phyloP scores from a whole-genome alignment of 2,888 invertebrate species.

The Trisateles emortualis region DNA sequence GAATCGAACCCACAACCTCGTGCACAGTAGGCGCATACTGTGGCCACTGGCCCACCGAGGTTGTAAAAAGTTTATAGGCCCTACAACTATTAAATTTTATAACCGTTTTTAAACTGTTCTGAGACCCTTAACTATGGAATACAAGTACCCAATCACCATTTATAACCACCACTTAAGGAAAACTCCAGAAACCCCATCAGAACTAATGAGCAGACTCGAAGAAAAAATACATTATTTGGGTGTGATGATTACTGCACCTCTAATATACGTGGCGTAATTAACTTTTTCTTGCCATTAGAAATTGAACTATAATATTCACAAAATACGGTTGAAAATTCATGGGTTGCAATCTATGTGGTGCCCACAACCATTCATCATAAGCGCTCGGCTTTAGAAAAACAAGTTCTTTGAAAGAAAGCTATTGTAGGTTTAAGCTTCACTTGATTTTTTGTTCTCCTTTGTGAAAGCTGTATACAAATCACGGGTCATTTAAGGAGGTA shows the following conservation, averaged over 20 bases:
- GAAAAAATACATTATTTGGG: constrained; percentile 1
- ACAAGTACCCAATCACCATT: background rate
- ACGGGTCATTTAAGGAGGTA: too few relatives aligned
- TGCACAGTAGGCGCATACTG: too few relatives aligned
- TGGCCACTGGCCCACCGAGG: too few relatives aligned
- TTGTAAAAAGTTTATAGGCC: too few relatives aligned
- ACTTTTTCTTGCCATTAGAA: background rate
- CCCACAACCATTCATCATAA: constrained; percentile 7
- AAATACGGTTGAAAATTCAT: background rate
- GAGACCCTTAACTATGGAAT: background rate
- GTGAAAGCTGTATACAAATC: too few relatives aligned
- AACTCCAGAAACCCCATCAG: background rate
- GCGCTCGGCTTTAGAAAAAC: constrained; percentile 9
- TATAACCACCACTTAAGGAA: background rate
- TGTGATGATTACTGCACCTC: constrained; percentile 3
- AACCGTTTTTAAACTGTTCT: too few relatives aligned
- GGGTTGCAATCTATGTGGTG: background rate
- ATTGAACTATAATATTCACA: background rate
- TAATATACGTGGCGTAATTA: background rate
- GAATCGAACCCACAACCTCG: too few relatives aligned
- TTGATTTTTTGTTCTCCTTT: background rate
- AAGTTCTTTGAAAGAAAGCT: constrained; percentile 1
- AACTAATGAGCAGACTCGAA: background rate
- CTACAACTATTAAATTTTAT: too few relatives aligned
- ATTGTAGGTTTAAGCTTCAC: background rate